Evolutionary conservation across 2,797 vertebrate species (phyloP), one percentile per base, ranked within the genome.

Genomic region (Mergus octosetaceus): DNA sequence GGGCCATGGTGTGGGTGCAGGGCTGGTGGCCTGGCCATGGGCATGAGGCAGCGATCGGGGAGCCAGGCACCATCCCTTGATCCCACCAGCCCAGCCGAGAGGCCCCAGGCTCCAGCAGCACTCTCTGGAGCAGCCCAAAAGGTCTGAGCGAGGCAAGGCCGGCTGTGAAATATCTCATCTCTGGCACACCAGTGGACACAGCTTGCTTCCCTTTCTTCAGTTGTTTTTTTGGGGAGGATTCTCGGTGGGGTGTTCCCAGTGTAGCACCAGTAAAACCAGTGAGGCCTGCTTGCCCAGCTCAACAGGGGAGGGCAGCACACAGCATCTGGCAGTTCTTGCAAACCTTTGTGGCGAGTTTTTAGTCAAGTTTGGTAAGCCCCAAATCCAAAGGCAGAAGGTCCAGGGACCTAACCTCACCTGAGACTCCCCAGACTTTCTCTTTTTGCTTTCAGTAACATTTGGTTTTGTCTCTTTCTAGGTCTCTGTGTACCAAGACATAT

Each of bases 301-400:
- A 39, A 83, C 91, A 90, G 68, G 77, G 95, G 89, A 96, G 94
- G 91, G 87, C 79, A 86, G 82, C 80, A 92, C 24, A 38, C 2
- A 4, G 76, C 79, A 6, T 4, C 34, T 0, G 0, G 11, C 49
- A 80, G 11, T 7, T 56, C 69, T 71, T 0, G 0, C 41, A 56
- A 41, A 82, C 36, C 56, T 92, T 49, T 70, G 27, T 4, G 16
- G 22, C 0, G 4, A 87, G 54, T 16, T 47, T 77, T 80, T 60
- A 49, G 57, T n/a, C 47, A 7, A 5, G 39, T 84, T 61, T 73
- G 24, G 60, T 61, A 68, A 70, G 13, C 27, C 43, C 22, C 41
- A 7, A 0, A 1, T 62, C 61, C 88, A 76, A 77, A 79, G 57
- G 61, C 57, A 76, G 22, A 66, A 90, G 27, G 41, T 87, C 70